phyloP scores from a whole-genome alignment of 2,888 invertebrate species.

The Trissonchulus sp. region DNA sequence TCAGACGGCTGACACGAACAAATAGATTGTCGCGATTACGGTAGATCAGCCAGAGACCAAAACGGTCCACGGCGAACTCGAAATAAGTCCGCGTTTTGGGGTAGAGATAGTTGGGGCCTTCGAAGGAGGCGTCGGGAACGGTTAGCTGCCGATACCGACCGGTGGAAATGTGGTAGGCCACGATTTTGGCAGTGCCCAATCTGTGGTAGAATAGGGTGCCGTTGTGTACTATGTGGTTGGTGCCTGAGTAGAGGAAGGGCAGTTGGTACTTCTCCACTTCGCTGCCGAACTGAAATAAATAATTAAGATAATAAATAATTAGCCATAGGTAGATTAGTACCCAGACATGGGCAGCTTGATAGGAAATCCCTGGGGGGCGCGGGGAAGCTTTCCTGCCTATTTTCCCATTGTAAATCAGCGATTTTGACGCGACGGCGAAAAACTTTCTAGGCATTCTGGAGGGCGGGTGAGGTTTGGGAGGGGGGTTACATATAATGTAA shows the following conservation, averaged over 20 bases:
- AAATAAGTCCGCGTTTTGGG: conserved; percentile 24
- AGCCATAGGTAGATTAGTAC: too few species aligned
- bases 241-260: conserved; percentile 12
- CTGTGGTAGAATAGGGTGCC: conserved; percentile 18
- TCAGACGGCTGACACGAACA: background rate
- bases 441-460: too few species aligned
- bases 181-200: conserved; percentile 4
- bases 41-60: conserved; percentile 12
- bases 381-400: too few species aligned
- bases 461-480: too few species aligned
- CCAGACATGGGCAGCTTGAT: too few species aligned
- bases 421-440: too few species aligned
- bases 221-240: conserved; percentile 21
- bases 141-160: background rate
- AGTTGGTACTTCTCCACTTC: conserved; percentile 20
- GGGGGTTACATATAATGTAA: too few species aligned
- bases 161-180: background rate
- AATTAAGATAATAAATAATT: too few species aligned
- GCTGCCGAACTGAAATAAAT: too few species aligned
- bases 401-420: too few species aligned
- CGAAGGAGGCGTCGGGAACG: background rate
- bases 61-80: conserved; percentile 24
- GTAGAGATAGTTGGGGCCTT: conserved; percentile 16
- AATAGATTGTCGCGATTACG: background rate
- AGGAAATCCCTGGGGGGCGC: too few species aligned